Base-by-base conservation (phyloP, 2,797 vertebrate genomes). In the Phataginus tetradactyla region DNA sequence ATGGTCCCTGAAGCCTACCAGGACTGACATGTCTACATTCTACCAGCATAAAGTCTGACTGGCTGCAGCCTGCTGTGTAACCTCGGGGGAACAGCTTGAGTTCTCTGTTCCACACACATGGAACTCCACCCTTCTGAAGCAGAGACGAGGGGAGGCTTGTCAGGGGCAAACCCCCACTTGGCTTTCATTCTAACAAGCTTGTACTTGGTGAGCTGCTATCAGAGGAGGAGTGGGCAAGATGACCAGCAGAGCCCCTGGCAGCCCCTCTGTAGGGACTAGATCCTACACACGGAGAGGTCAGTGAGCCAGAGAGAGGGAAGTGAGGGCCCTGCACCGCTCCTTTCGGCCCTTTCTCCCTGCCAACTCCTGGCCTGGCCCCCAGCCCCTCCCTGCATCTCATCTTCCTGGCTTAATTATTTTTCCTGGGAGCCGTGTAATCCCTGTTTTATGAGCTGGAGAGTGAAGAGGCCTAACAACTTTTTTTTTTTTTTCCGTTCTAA, bases 321-420 rank as follows among this genome's bases (percentile, higher is more conserved):
- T 4, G 34, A 89, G 45, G 71, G 53, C 68, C 88, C 68, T 45
- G 32, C 92, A 86, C 68, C 1, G 9, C 53, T 55, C 83, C 55
- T 81, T 75, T 86, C 87, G 42, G 69, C 80, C 55, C 27, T 57
- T 57, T 91, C 37, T 93, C 86, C 94, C 32, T 74, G 94, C 66
- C 97, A 20, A 61, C 89, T 97, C 92, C 86, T 21, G 1, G 68
- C 95, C 81, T 68, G 86, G 71, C 57, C 94, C 87, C 83, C 86
- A 85, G 92, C 94, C 84, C 95, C 96, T 97, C 97, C 97, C 95
- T 96, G 72, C 95, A 96, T 78, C 94, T 96, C 97, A 92, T 97
- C 97, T 97, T 95, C 96, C 95, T 94, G 90, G 91, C 95, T 97
- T 96, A 98, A 98, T 99, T 98, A 98, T 97, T 98, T 98, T 91